Evolutionary conservation across 1,140 invertebrate species (phyloP).

Genomic region (Drosophila serrata): DNA sequence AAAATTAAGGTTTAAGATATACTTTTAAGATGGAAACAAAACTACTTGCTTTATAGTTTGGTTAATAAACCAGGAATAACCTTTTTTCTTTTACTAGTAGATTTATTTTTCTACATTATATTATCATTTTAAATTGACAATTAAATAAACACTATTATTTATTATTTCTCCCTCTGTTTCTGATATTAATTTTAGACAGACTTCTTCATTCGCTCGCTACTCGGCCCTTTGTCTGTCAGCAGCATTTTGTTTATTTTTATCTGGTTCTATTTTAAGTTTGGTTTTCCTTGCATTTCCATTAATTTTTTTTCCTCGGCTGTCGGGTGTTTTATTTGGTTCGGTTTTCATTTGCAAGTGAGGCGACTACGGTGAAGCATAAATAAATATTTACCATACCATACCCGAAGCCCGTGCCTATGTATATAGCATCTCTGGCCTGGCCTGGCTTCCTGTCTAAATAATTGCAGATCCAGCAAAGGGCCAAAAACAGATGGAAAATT

Average conservation of each 20-base stretch:
- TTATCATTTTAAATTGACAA: no score
- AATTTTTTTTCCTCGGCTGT: constrained; percentile 30
- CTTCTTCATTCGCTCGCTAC: constrained; percentile 12
- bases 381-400: constrained; percentile 39
- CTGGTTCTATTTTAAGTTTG: constrained; percentile 68
- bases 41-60: not conserved
- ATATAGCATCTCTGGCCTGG: constrained; percentile 29
- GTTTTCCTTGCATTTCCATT: constrained; percentile 60
- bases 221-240: constrained; percentile 69
- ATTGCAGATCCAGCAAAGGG: constrained; percentile 58
- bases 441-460: constrained; percentile 75
- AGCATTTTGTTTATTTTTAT: constrained; percentile 75
- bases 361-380: constrained; percentile 30
- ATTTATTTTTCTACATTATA: not conserved
- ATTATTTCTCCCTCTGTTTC: not conserved
- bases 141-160: not conserved
- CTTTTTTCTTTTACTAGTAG: not conserved
- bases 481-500: constrained; percentile 50
- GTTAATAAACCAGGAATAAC: no score
- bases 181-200: constrained; percentile 6
- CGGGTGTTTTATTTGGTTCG: constrained; percentile 39
- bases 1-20: not conserved
- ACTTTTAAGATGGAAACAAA: not conserved
- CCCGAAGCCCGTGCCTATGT: constrained; percentile 11
- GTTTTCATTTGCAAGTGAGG: constrained; percentile 59